These are phyloP conservation scores for Pseudopodoces humilis DNA, from an alignment of 2,113 vertebrate genomes.

Conservation along the genomic window DNA sequence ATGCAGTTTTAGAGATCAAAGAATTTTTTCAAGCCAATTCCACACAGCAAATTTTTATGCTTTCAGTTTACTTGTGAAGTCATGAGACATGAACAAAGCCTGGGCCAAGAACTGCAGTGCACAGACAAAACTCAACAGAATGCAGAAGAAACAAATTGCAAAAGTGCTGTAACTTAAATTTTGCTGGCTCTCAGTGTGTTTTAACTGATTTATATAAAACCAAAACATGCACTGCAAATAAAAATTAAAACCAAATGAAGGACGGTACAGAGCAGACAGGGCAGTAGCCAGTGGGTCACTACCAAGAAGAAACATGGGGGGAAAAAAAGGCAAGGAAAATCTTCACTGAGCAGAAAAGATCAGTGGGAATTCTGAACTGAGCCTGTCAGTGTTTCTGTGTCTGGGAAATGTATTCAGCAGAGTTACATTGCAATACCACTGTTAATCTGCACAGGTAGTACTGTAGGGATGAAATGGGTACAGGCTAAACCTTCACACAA, in stretches of 20 bases:
- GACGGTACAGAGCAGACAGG: accelerated
- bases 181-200: not conserved
- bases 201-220: not conserved
- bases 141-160: not conserved
- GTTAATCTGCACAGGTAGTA: not conserved
- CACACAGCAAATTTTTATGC: accelerated
- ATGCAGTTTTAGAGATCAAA: not conserved
- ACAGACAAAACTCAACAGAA: not conserved
- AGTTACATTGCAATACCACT: not conserved
- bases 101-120: not conserved
- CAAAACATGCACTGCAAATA: not conserved
- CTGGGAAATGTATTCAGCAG: not conserved
- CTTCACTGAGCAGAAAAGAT: not conserved
- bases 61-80: not conserved
- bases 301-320: not conserved
- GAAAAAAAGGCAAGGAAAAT: not conserved
- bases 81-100: not conserved
- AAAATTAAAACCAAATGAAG: not conserved
- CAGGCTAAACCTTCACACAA: not conserved
- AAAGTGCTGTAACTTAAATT: not conserved
- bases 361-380: not conserved
- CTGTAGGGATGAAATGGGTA: not conserved
- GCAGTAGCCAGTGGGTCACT: not conserved
- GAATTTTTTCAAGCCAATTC: not conserved
- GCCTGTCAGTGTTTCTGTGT: not conserved